phyloP scores from a whole-genome alignment of 37 sponge, comb jelly and placozoan genomes.

The Beroe forskalii region DNA sequence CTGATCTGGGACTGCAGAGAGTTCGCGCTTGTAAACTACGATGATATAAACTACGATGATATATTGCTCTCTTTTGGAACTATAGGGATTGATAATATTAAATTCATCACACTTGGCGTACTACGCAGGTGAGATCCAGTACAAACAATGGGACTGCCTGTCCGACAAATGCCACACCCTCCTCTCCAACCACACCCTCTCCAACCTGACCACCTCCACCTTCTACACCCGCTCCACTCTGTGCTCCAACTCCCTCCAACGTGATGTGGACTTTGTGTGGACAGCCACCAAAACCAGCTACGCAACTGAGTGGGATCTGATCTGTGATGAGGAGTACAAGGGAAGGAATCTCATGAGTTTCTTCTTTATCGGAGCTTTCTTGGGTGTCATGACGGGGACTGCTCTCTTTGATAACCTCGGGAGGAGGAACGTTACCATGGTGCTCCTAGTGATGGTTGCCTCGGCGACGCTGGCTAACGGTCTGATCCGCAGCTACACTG shows the following conservation, averaged over 20 bases:
- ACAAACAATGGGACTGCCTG: conserved; percentile 8
- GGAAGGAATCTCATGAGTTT: not conserved
- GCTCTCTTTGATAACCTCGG: not conserved
- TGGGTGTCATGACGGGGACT: not conserved
- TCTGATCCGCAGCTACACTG: not conserved
- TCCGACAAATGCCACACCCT: not conserved
- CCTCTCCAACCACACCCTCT: not conserved
- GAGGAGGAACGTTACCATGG: not conserved
- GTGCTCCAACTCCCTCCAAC: not conserved
- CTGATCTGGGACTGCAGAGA: no score
- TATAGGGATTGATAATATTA: no score
- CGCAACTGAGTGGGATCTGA: conserved; percentile 32
- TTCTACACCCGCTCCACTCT: not conserved
- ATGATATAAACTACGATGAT: no score
- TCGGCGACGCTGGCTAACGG: not conserved
- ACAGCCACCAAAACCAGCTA: not conserved
- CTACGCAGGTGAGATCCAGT: not conserved
- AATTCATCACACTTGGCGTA: no score
- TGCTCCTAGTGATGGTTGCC: not conserved
- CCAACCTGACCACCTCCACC: not conserved
- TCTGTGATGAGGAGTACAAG: not conserved
- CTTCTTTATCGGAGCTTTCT: conserved; percentile 35
- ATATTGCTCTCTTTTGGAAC: no score
- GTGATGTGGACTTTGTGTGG: conserved; percentile 1
- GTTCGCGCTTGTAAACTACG: no score